Conservation (phyloP, 2,113 vertebrate genomes). For the Syrmaticus mikado region DNA sequence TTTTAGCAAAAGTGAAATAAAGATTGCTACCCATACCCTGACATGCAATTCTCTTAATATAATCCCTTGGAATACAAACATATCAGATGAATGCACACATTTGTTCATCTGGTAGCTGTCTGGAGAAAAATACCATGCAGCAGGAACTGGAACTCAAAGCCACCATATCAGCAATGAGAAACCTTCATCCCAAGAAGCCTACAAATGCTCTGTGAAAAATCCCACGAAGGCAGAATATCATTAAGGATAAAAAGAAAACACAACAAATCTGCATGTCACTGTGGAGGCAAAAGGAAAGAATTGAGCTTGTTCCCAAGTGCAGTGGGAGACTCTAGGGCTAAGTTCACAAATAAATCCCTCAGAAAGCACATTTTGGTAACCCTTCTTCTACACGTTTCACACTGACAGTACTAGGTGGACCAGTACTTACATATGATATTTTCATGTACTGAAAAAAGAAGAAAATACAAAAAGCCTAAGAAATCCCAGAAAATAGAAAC, state of each 20-base stretch:
- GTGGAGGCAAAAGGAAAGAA: background rate
- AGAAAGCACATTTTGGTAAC: background rate
- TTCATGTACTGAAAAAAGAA: background rate
- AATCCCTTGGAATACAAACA: background rate
- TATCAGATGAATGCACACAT: background rate
- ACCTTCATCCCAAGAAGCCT: background rate
- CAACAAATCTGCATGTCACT: background rate
- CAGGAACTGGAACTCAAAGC: background rate
- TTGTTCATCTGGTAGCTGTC: background rate
- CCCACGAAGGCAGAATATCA: background rate
- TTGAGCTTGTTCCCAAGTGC: background rate
- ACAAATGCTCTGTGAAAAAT: background rate
- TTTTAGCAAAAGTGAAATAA: background rate
- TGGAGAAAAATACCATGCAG: background rate
- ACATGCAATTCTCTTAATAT: fast-evolving
- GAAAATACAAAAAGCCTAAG: background rate
- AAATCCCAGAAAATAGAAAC: background rate
- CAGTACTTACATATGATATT: background rate
- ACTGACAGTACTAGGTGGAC: background rate
- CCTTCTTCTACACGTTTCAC: background rate
- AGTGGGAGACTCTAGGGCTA: background rate
- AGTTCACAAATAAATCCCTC: background rate
- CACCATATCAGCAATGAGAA: background rate
- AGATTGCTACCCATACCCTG: background rate
- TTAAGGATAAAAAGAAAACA: background rate